These are phyloP conservation scores for Lobophora halterata DNA, from an alignment of 2,888 invertebrate species.

Conservation along the genomic window DNA sequence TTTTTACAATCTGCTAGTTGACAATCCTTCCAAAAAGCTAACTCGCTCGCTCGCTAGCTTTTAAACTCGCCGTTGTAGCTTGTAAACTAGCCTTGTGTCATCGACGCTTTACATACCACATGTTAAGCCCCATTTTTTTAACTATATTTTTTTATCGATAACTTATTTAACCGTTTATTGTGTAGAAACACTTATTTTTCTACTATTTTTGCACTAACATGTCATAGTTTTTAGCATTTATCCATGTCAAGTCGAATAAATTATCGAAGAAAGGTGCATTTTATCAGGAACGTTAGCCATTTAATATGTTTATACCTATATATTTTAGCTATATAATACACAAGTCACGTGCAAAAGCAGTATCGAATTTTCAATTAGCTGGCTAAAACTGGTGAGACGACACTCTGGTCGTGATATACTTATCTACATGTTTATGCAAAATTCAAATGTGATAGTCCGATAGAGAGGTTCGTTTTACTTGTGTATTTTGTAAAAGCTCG, in stretches of 20 bases:
- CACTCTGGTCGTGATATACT: constrained; percentile 21
- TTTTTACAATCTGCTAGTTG: no score
- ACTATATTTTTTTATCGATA: constrained; percentile 19
- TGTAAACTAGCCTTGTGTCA: no score
- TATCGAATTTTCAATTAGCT: constrained; percentile 18
- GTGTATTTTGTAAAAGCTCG: constrained; percentile 55
- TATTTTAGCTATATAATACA: constrained; percentile 7
- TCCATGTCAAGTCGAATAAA: constrained; percentile 12
- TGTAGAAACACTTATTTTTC: constrained; percentile 16
- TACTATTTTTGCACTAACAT: constrained; percentile 6
- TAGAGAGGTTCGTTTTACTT: constrained; percentile 44
- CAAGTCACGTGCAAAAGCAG: constrained; percentile 10
- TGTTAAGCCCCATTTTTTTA: constrained; percentile 18
- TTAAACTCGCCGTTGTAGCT: no score
- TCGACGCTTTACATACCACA: no score
- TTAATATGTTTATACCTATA: constrained; percentile 12
- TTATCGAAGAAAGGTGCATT: constrained; percentile 20
- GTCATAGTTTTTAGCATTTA: constrained; percentile 8
- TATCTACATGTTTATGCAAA: constrained; percentile 38
- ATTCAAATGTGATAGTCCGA: constrained; percentile 51
- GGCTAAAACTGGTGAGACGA: constrained; percentile 15
- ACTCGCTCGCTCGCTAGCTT: no score
- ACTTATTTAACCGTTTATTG: constrained; percentile 16
- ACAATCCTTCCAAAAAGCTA: no score
- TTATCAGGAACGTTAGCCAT: constrained; percentile 15